These are phyloP conservation scores for Sparus aurata DNA, from an alignment of 2,797 vertebrate genomes.

Conservation along the genomic window DNA sequence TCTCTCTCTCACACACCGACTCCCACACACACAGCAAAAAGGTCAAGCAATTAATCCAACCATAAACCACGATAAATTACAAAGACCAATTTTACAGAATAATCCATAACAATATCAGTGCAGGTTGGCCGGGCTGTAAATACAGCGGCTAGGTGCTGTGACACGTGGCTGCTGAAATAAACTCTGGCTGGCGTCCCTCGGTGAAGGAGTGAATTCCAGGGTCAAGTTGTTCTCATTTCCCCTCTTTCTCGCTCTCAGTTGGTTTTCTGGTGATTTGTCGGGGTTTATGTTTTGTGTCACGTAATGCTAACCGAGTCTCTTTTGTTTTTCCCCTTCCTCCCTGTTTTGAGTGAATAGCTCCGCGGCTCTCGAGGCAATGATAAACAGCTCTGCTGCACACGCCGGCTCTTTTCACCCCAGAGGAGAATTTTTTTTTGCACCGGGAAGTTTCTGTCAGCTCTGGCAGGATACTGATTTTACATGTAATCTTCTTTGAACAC, in stretches of 20 bases:
- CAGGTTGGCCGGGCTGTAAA: constrained; percentile 78
- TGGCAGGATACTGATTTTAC: constrained; percentile 50
- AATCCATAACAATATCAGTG: constrained; percentile 88
- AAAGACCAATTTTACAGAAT: constrained; percentile 87
- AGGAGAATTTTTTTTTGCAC: constrained; percentile 25
- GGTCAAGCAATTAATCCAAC: constrained; percentile 87
- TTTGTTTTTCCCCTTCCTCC: constrained; percentile 55
- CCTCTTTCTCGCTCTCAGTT: constrained; percentile 43
- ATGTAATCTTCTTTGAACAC: constrained; percentile 53
- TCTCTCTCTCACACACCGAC: background rate
- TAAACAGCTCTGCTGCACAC: constrained; percentile 49
- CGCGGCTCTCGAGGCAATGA: constrained; percentile 56
- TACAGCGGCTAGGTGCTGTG: constrained; percentile 73
- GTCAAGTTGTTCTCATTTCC: constrained; percentile 69
- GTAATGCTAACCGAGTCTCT: constrained; percentile 59
- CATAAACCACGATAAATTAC: constrained; percentile 84
- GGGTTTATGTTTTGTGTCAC: constrained; percentile 65
- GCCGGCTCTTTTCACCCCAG: constrained; percentile 41
- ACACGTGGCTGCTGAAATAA: constrained; percentile 78
- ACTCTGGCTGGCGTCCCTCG: constrained; percentile 60
- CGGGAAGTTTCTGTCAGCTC: constrained; percentile 49
- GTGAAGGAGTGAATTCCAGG: constrained; percentile 64
- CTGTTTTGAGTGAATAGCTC: constrained; percentile 53
- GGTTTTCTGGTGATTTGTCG: constrained; percentile 64
- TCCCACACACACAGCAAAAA: constrained; percentile 58